Conservation (phyloP, 1,140 invertebrate species). For the Apis florea region DNA sequence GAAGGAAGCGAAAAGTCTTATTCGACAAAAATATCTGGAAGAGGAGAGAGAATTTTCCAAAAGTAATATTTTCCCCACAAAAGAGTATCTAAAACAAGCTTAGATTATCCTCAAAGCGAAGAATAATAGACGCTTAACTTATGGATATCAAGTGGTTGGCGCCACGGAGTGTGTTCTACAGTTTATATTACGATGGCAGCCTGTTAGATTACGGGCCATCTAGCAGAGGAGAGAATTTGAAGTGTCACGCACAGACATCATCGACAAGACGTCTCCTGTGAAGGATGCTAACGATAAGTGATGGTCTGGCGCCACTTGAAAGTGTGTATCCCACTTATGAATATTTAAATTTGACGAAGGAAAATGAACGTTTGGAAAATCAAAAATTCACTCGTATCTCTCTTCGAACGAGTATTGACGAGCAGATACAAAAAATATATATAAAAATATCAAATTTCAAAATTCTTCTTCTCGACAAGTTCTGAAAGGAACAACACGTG, state of each 20-base stretch:
- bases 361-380: too few species aligned
- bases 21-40: too few species aligned
- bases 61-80: background rate
- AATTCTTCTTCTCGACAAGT: too few species aligned
- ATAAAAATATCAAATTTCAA: too few species aligned
- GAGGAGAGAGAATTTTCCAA: too few species aligned
- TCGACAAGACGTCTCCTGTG: background rate
- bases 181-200: background rate
- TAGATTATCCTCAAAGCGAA: background rate
- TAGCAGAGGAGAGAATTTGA: background rate
- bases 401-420: too few species aligned
- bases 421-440: too few species aligned
- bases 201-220: background rate
- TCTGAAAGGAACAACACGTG: background rate
- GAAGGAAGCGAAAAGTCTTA: too few species aligned
- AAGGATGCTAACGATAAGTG: background rate
- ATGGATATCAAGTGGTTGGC: background rate
- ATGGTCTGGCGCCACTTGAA: background rate
- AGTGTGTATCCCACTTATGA: background rate
- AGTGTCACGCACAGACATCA: background rate
- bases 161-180: background rate
- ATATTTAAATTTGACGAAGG: too few species aligned
- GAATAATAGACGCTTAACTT: background rate
- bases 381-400: too few species aligned
- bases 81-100: background rate